Evolutionary conservation across 2,797 vertebrate species (phyloP).

Genomic region (Nannoperca obscura): DNA sequence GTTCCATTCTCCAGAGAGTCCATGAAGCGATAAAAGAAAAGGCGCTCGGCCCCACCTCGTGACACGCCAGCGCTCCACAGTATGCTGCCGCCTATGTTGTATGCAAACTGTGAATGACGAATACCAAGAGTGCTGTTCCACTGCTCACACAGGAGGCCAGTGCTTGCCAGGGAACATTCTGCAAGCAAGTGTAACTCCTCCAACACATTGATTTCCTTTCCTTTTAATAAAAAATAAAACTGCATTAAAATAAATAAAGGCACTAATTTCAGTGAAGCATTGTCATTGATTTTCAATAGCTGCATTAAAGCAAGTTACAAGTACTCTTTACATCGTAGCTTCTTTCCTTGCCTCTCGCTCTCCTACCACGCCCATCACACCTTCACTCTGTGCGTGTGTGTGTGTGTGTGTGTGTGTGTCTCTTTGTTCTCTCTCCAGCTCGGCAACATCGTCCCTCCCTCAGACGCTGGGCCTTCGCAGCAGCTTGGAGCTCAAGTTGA

Average conservation of each 20-base stretch:
- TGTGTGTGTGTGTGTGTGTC: conserved; percentile 25
- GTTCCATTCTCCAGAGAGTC: conserved; percentile 59
- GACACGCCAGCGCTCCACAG: conserved; percentile 59
- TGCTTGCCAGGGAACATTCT: conserved; percentile 64
- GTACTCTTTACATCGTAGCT: background rate
- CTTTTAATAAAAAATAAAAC: conserved; percentile 29
- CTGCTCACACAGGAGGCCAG: conserved; percentile 62
- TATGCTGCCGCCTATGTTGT: conserved; percentile 64
- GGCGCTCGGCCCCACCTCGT: conserved; percentile 63
- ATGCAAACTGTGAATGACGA: conserved; percentile 76
- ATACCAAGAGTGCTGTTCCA: conserved; percentile 63
- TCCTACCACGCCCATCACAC: background rate
- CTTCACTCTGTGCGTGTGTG: conserved; percentile 21
- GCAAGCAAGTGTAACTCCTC: conserved; percentile 54
- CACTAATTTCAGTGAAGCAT: conserved; percentile 3
- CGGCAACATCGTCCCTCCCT: conserved; percentile 35
- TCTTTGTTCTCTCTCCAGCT: conserved; percentile 67
- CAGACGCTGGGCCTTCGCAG: conserved; percentile 88
- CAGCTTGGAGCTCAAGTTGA: conserved; percentile 90
- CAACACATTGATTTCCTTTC: conserved; percentile 43
- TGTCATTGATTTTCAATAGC: conserved; percentile 18
- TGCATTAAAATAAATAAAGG: conserved; percentile 10
- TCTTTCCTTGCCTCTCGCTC: background rate
- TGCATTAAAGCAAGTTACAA: conserved; percentile 3
- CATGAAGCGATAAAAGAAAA: conserved; percentile 52